A percentile compares a stretch with the other conserved stretches of the same genome.
Evolutionary conservation across 2,797 vertebrate species (phyloP).

Genomic region (Adelosebastes latens): DNA sequence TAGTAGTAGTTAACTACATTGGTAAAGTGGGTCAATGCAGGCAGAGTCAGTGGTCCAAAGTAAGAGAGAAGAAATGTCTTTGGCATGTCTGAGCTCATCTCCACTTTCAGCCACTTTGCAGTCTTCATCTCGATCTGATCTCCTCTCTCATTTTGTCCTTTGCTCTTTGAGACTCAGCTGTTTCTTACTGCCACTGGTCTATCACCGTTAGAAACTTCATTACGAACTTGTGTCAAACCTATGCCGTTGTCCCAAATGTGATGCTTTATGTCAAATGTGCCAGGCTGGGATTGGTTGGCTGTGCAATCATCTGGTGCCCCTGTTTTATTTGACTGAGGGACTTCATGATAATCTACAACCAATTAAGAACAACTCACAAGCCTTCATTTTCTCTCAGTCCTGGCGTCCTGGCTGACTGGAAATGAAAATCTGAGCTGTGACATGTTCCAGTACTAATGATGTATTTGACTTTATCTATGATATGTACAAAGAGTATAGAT

Average conservation of each 20-base stretch:
- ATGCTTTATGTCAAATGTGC: neutral
- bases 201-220: constrained; percentile 7
- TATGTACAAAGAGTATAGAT: neutral
- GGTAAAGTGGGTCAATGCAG: constrained; percentile 59
- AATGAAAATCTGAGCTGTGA: neutral
- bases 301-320: neutral
- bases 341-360: neutral
- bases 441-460: neutral
- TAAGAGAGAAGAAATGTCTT: constrained; percentile 74
- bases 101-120: constrained; percentile 86
- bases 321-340: neutral
- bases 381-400: neutral
- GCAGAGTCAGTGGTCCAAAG: constrained; percentile 64
- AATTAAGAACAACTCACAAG: neutral
- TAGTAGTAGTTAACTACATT: constrained; percentile 53
- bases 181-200: constrained; percentile 45
- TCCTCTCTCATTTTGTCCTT: constrained; percentile 47
- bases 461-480: neutral
- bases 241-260: neutral
- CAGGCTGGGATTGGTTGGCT: neutral
- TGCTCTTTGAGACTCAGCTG: constrained; percentile 69
- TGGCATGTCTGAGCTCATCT: constrained; percentile 82
- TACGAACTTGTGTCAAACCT: neutral
- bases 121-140: constrained; percentile 74
- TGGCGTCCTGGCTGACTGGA: neutral